phyloP scores from a whole-genome alignment of 2,113 vertebrate species.

The Camarhynchus parvulus region DNA sequence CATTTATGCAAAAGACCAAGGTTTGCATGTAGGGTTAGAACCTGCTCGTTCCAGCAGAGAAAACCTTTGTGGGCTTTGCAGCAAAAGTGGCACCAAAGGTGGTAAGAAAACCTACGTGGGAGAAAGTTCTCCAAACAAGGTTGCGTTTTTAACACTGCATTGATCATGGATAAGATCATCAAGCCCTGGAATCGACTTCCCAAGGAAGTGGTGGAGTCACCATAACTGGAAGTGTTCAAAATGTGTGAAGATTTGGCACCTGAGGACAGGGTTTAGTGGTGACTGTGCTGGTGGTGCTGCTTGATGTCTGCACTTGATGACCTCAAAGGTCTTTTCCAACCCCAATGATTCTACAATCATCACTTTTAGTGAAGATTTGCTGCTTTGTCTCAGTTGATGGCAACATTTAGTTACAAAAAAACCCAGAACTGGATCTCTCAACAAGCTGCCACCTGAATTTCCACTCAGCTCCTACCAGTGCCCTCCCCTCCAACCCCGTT shows the following conservation, averaged over 20 bases:
- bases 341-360: fast-evolving
- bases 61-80: fast-evolving
- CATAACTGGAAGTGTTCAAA: neutral
- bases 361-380: neutral
- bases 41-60: fast-evolving
- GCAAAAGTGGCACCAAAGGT: neutral
- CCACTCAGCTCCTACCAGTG: neutral
- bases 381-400: neutral
- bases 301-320: no score
- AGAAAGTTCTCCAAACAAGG: neutral
- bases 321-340: neutral
- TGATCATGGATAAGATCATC: neutral
- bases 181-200: neutral
- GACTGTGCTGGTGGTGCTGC: neutral
- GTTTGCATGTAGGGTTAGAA: fast-evolving
- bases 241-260: fast-evolving
- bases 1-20: neutral
- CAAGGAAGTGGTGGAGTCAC: neutral
- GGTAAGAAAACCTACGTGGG: fast-evolving
- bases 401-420: neutral
- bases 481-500: neutral
- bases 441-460: neutral
- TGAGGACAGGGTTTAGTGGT: neutral
- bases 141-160: fast-evolving
- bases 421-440: fast-evolving